phyloP scores from a whole-genome alignment of 2,888 invertebrate genomes.

The Caenorhabditis sp. region DNA sequence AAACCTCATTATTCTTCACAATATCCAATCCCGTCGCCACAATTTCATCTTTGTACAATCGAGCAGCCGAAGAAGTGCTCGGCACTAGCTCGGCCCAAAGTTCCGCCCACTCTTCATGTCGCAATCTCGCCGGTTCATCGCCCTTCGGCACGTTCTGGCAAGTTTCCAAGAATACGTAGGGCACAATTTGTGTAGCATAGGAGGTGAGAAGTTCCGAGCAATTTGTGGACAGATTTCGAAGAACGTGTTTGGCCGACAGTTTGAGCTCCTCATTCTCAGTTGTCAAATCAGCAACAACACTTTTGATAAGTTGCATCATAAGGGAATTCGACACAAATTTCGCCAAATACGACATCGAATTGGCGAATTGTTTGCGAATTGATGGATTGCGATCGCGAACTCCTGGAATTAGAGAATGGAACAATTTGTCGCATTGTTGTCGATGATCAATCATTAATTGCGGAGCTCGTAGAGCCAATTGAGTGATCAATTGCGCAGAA shows the following conservation, averaged over 20 bases:
- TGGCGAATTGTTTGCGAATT: conserved; percentile 57
- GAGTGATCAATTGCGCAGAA: conserved; percentile 50
- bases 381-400: conserved; percentile 57
- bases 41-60: conserved; percentile 54
- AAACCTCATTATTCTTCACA: conserved; percentile 52
- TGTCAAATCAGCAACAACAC: conserved; percentile 35
- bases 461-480: conserved; percentile 50
- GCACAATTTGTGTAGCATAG: conserved; percentile 45
- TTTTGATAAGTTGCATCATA: conserved; percentile 43
- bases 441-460: conserved; percentile 46
- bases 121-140: conserved; percentile 45
- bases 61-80: conserved; percentile 46
- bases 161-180: conserved; percentile 53
- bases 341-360: conserved; percentile 52
- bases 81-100: conserved; percentile 60
- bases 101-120: conserved; percentile 54
- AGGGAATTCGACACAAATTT: conserved; percentile 44
- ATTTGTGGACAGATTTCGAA: conserved; percentile 48
- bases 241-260: conserved; percentile 43
- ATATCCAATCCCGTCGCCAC: conserved; percentile 41
- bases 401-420: conserved; percentile 43
- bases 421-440: conserved; percentile 45
- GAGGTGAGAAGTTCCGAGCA: conserved; percentile 44
- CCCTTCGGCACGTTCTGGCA: conserved; percentile 52
- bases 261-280: conserved; percentile 50